These are phyloP conservation scores for Lepidocyrtinus sp. DNA, from an alignment of 2,888 invertebrate genomes.

Conservation along the genomic window DNA sequence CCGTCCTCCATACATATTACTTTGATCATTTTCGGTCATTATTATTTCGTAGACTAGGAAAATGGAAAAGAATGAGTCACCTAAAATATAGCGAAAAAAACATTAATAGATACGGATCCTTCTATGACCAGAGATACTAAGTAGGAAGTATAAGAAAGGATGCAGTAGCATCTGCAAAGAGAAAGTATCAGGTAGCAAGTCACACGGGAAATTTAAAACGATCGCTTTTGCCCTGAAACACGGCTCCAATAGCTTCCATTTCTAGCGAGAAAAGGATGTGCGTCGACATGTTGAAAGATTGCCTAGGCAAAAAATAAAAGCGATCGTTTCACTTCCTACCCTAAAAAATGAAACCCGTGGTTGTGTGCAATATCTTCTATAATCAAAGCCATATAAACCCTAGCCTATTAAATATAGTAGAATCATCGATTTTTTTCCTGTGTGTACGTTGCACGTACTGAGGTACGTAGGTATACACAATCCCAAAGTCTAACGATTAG, in stretches of 20 bases:
- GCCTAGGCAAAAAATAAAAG: too few species aligned
- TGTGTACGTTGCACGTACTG: too few species aligned
- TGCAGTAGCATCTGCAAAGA: background rate
- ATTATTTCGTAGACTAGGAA: background rate
- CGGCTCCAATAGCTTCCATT: conserved; percentile 19
- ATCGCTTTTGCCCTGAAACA: conserved; percentile 43
- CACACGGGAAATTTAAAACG: conserved; percentile 61
- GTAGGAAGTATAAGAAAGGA: background rate
- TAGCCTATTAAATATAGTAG: too few species aligned
- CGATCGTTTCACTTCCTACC: too few species aligned
- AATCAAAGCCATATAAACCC: too few species aligned
- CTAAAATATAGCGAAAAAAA: background rate
- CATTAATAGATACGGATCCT: too few species aligned
- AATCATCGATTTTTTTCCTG: too few species aligned
- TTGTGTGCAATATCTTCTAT: too few species aligned
- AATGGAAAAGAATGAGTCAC: background rate
- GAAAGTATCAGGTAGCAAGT: background rate
- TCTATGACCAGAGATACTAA: background rate
- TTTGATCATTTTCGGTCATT: background rate
- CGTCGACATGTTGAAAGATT: conserved; percentile 58
- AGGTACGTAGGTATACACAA: too few species aligned
- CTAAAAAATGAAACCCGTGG: too few species aligned
- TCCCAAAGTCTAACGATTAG: too few species aligned
- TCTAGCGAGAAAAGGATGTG: conserved; percentile 31
- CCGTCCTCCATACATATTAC: background rate